Conservation (phyloP, 2,888 invertebrate species). For the Chironomus riparius region DNA sequence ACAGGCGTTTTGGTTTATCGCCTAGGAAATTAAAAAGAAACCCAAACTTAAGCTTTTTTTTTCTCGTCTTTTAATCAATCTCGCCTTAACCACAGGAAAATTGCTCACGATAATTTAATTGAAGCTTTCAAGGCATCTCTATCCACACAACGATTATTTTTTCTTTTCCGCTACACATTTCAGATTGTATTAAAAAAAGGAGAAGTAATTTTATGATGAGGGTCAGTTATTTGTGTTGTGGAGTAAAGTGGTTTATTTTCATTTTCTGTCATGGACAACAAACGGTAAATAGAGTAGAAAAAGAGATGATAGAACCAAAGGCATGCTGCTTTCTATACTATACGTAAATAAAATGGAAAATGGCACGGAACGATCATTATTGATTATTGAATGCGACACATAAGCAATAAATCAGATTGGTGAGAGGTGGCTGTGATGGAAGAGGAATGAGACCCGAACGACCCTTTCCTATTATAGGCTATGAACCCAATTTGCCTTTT, state of each 20-base stretch:
- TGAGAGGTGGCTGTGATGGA: not conserved
- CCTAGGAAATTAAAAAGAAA: too few relatives aligned
- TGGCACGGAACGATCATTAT: constrained; percentile 16
- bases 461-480: not conserved
- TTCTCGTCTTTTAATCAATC: too few relatives aligned
- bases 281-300: not conserved
- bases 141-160: too few relatives aligned
- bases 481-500: not conserved
- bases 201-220: not conserved
- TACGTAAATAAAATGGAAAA: not conserved
- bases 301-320: not conserved
- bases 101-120: too few relatives aligned
- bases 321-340: not conserved
- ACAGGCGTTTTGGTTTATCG: too few relatives aligned
- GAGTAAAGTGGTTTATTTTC: not conserved
- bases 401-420: constrained; percentile 5
- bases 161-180: too few relatives aligned
- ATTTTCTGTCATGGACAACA: not conserved
- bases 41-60: too few relatives aligned
- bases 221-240: not conserved
- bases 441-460: too few relatives aligned
- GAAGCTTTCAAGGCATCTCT: too few relatives aligned
- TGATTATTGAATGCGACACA: constrained; percentile 12
- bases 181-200: not conserved
- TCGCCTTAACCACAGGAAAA: too few relatives aligned